phyloP scores from a whole-genome alignment of 2,888 invertebrate species.

The Parapristionchus giblindavisi region DNA sequence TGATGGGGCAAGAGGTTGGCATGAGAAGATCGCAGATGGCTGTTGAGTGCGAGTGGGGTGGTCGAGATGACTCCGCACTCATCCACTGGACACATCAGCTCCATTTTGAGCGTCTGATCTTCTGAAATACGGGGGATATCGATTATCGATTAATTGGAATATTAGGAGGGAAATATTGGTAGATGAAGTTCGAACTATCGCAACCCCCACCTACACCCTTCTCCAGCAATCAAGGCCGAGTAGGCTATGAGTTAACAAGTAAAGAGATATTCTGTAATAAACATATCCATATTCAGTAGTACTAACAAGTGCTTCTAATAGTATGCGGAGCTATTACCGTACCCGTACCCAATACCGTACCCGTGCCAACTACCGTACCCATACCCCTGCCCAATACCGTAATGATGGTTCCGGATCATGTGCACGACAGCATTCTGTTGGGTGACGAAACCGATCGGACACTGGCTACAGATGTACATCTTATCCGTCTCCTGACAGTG shows the following conservation, averaged over 20 bases:
- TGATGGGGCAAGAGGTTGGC: background rate
- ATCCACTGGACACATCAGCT: conserved; percentile 2
- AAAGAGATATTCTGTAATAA: no score
- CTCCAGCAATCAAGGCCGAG: no score
- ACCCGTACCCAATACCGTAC: no score
- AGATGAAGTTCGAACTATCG: no score
- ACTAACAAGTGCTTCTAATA: no score
- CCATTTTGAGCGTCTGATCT: background rate
- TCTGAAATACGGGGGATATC: background rate
- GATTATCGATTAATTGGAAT: background rate
- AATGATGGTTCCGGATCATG: conserved; percentile 12
- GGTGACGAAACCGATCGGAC: background rate
- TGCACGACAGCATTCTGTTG: conserved; percentile 1
- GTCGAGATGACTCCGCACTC: background rate
- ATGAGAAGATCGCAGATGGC: background rate
- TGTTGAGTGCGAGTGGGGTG: background rate
- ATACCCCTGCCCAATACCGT: background rate
- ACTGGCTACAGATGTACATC: background rate
- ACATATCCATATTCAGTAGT: no score
- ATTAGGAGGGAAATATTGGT: background rate
- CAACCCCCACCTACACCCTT: no score
- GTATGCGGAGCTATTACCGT: no score
- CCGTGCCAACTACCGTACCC: background rate
- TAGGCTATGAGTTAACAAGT: no score
- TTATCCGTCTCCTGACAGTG: background rate